A percentile compares a stretch with the other conserved stretches of the same genome.
Evolutionary conservation across 2,797 vertebrate species (phyloP).

Genomic region (Australoheros facetus): DNA sequence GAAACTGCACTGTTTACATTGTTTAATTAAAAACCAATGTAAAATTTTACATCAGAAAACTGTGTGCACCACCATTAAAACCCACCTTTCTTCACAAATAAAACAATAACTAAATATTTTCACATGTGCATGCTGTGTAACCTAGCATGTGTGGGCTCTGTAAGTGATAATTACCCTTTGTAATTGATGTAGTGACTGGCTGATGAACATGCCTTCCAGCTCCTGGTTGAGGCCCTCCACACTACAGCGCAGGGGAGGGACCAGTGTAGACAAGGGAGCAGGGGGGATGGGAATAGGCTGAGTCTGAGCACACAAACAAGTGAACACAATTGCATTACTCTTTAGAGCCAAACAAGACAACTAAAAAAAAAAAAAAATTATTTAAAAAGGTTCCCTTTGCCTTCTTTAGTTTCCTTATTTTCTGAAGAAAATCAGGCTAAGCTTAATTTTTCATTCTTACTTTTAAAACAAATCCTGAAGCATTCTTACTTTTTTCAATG

Average conservation of each 20-base stretch:
- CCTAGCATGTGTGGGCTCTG: neutral
- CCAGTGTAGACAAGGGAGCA: slow-evolving; percentile 73
- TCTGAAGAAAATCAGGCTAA: neutral
- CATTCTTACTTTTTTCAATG: neutral
- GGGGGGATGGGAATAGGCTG: slow-evolving; percentile 72
- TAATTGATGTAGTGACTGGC: slow-evolving; percentile 83
- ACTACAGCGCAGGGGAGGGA: slow-evolving; percentile 86
- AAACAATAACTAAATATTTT: neutral
- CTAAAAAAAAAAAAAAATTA: too few relatives aligned
- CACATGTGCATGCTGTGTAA: neutral
- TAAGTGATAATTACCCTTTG: slow-evolving; percentile 77
- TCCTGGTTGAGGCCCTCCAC: slow-evolving; percentile 91
- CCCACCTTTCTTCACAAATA: neutral
- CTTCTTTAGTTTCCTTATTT: neutral
- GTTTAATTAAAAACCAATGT: neutral
- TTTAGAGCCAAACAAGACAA: slow-evolving; percentile 23
- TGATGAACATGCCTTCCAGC: slow-evolving; percentile 90
- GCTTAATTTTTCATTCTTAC: neutral
- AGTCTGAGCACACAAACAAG: slow-evolving; percentile 63
- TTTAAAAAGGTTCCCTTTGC: neutral
- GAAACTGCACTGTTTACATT: neutral
- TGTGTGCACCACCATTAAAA: neutral
- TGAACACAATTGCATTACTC: neutral
- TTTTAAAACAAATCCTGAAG: neutral
- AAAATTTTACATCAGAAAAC: neutral